Evolutionary conservation across 2,797 vertebrate species (phyloP), one percentile per base, ranked within the genome.

Genomic region (Tangara arthus): DNA sequence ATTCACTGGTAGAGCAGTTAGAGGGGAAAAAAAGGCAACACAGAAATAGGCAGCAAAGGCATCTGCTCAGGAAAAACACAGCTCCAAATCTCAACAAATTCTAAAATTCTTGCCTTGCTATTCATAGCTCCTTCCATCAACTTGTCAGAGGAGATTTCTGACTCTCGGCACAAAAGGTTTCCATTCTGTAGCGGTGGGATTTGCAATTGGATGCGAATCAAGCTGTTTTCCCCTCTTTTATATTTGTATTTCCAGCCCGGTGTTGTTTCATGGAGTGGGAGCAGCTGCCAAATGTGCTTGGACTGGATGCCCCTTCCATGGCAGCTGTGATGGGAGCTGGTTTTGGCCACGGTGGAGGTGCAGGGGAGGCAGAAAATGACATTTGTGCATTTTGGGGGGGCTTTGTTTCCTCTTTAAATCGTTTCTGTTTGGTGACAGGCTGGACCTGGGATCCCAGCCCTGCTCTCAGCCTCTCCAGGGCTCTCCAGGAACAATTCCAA

Each of bases 371-470:
- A 35, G 30, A 19, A 79, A 52, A 63, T 1, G 2, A 37, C 59
- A 28, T 18, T 13, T 5, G 24, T 20, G 49, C 26, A 0, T 46
- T 80, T 46, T 15, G 15, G 30, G 19, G 18, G 19, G 1, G 0
- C 6, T 55, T 37, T 39, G 30, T 39, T 41, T 11, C 19, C 8
- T 46, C 11, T 46, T 50, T 9, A 6, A 35, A 32, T n/a, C 4
- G 8, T 6, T 24, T 0, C 16, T 37, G 50, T 8, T 72, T 14
- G 8, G 26, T 15, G 47, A 15, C 19, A 26, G 1, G 3, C 60
- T 6, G 47, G 55, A 3, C 21, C 50, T 11, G 70, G 42, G 41
- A 26, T 34, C 57, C 15, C 52, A 22, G 32, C 23, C 24, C 73
- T 16, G 5, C 41, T 6, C 6, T 3, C 57, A 22, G 73, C 32